phyloP scores from a whole-genome alignment of 2,888 invertebrate species.

The Drosophila pegasa region DNA sequence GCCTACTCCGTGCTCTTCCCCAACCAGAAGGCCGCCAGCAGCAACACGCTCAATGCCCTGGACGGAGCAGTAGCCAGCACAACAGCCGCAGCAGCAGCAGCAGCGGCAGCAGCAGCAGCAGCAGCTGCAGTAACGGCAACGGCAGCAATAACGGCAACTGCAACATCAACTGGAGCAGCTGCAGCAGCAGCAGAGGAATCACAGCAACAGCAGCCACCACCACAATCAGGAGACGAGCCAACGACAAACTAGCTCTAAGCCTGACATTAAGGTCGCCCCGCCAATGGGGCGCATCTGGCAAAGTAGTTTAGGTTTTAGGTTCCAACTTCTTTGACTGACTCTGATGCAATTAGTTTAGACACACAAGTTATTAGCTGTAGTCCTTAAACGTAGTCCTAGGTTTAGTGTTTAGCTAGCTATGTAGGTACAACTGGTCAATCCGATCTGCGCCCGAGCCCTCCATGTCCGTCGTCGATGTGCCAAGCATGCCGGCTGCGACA shows the following conservation, averaged over 20 bases:
- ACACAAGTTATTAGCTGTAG: constrained; percentile 63
- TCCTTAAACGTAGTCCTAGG: constrained; percentile 56
- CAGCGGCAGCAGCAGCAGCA: constrained; percentile 42
- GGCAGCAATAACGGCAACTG: constrained; percentile 23
- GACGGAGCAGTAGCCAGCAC: constrained; percentile 62
- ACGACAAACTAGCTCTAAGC: constrained; percentile 63
- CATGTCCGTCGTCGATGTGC: constrained; percentile 31
- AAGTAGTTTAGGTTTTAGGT: constrained; percentile 62
- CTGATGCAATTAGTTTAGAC: constrained; percentile 78
- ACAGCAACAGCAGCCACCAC: constrained; percentile 27
- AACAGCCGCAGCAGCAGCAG: constrained; percentile 44
- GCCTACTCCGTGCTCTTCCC: constrained; percentile 89
- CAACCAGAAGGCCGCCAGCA: constrained; percentile 83
- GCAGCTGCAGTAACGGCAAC: constrained; percentile 35
- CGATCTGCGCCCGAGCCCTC: constrained; percentile 23
- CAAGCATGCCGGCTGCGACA: constrained; percentile 45
- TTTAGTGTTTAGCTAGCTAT: constrained; percentile 62
- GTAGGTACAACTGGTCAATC: constrained; percentile 50
- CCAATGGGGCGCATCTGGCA: constrained; percentile 55
- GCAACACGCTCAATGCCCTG: constrained; percentile 70
- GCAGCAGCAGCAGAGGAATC: constrained; percentile 15
- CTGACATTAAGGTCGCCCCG: constrained; percentile 60
- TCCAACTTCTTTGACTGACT: constrained; percentile 77
- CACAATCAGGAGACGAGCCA: constrained; percentile 40
- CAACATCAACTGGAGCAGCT: constrained; percentile 11